Conservation (phyloP, 2,797 vertebrate genomes). For the Amniataba percoides region DNA sequence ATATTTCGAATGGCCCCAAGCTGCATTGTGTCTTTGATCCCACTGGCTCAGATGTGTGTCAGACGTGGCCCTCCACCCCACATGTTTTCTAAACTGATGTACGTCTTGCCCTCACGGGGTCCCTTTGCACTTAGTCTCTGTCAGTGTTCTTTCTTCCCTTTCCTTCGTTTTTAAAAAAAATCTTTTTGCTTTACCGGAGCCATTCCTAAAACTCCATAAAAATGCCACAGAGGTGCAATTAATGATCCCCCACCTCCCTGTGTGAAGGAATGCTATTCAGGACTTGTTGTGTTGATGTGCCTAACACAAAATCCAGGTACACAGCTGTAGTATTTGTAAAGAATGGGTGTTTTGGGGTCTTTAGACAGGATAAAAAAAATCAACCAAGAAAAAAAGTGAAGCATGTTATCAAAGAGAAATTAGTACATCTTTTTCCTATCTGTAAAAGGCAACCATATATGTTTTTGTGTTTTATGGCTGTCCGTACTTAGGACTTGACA, state of each 20-base stretch:
- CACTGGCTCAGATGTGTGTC: conserved; percentile 57
- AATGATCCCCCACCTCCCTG: conserved; percentile 61
- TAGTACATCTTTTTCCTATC: neutral
- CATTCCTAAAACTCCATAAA: conserved; percentile 71
- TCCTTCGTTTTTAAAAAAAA: conserved; percentile 11
- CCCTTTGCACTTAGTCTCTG: conserved; percentile 63
- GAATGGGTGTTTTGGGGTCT: neutral
- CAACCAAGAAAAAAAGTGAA: neutral
- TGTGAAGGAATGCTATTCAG: conserved; percentile 62
- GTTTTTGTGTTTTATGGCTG: neutral
- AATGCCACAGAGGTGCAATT: conserved; percentile 66
- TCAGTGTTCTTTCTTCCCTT: conserved; percentile 53
- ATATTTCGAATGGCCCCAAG: conserved; percentile 32
- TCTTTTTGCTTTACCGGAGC: conserved; percentile 49
- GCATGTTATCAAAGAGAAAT: neutral
- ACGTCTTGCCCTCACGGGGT: conserved; percentile 56
- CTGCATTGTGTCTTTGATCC: conserved; percentile 64
- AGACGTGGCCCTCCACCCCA: conserved; percentile 44
- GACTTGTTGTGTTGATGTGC: conserved; percentile 26
- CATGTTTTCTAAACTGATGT: conserved; percentile 65
- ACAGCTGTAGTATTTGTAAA: neutral
- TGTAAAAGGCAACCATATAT: conserved; percentile 1
- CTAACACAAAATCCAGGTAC: conserved; percentile 25
- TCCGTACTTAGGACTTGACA: neutral
- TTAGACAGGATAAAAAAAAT: neutral